Percentiles rank a stretch among this genome's conserved stretches.
phyloP scores from a whole-genome alignment of 2,797 vertebrate genomes.

The Paramormyrops hopkinsi region DNA sequence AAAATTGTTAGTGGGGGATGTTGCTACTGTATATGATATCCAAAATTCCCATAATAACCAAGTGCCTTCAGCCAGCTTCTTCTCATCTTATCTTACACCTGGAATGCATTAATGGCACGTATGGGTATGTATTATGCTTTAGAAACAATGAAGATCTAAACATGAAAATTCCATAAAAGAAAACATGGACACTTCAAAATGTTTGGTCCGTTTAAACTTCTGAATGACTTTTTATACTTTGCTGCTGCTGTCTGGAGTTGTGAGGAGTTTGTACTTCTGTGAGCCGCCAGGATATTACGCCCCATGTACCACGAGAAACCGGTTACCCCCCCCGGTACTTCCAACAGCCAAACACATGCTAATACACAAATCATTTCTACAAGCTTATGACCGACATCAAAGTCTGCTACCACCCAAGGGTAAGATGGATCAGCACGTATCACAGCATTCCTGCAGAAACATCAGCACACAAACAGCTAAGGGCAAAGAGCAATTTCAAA shows the following conservation, averaged over 20 bases:
- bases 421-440: not conserved
- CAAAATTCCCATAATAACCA: not conserved
- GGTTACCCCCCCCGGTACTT: not conserved
- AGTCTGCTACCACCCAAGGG: not conserved
- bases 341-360: not conserved
- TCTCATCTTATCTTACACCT: not conserved
- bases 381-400: not conserved
- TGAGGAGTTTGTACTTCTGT: not conserved
- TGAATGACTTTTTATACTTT: not conserved
- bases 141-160: not conserved
- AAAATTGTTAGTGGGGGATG: not conserved
- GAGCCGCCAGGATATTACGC: not conserved
- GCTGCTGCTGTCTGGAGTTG: not conserved
- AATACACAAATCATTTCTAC: not conserved
- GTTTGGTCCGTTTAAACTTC: not conserved
- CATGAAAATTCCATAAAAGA: not conserved
- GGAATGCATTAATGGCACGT: not conserved
- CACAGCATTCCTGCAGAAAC: not conserved
- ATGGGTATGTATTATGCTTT: not conserved
- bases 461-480: not conserved
- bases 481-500: not conserved
- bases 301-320: not conserved
- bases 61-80: not conserved
- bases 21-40: not conserved
- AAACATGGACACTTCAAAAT: not conserved